Evolutionary conservation across 2,113 vertebrate species (phyloP).

Genomic region (Plecturocebus donacophilus): DNA sequence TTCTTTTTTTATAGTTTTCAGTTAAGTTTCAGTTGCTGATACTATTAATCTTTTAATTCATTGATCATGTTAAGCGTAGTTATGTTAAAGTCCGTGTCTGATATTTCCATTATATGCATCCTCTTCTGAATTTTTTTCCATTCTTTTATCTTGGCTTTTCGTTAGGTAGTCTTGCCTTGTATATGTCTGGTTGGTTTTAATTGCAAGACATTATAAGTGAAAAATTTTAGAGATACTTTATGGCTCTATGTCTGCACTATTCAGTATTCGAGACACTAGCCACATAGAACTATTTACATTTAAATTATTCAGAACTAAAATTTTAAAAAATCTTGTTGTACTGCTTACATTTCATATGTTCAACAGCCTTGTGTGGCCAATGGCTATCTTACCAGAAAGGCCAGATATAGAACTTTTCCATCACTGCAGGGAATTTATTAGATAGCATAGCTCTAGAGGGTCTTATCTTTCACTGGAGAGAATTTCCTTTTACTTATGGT

Average conservation of each 20-base stretch:
- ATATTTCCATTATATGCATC: background rate
- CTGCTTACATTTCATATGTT: background rate
- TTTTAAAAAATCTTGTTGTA: background rate
- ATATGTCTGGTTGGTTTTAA: background rate
- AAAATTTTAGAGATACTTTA: background rate
- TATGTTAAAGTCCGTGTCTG: background rate
- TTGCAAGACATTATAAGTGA: background rate
- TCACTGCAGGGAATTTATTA: background rate
- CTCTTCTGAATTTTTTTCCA: background rate
- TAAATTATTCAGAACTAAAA: conserved; percentile 34
- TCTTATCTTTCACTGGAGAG: background rate
- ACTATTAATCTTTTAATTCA: conserved; percentile 4
- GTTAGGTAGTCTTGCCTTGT: background rate
- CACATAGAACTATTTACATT: background rate
- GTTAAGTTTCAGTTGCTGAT: background rate
- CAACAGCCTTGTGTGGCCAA: background rate
- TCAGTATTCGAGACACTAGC: background rate
- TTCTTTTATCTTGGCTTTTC: conserved; percentile 34
- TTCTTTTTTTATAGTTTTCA: background rate
- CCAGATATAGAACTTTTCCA: background rate
- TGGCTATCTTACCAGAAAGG: background rate
- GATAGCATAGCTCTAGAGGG: background rate
- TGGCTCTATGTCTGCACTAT: background rate
- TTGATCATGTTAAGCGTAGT: background rate
- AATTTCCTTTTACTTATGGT: background rate